Evolutionary conservation across 2,113 vertebrate genomes (phyloP).

Genomic region (Cairina moschata): DNA sequence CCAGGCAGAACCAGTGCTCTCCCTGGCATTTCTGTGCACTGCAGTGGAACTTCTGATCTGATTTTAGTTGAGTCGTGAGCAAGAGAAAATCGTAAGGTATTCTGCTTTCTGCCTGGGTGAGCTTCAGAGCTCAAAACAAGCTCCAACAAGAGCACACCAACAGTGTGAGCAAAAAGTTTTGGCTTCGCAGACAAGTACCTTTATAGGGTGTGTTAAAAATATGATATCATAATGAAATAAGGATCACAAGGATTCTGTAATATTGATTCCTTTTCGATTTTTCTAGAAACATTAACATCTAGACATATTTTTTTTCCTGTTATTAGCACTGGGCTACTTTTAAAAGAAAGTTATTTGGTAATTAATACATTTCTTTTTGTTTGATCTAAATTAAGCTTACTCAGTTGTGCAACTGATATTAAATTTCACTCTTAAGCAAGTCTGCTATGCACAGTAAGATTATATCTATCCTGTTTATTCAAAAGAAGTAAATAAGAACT

Average conservation of each 20-base stretch:
- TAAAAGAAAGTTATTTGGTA: background rate
- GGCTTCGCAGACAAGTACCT: background rate
- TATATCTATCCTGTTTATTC: background rate
- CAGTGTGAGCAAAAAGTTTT: background rate
- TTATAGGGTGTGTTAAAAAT: background rate
- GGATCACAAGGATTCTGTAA: background rate
- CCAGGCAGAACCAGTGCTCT: background rate
- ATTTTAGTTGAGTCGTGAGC: accelerated
- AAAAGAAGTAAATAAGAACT: background rate
- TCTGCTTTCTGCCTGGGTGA: background rate
- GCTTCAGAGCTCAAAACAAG: background rate
- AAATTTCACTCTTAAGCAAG: background rate
- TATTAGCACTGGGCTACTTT: background rate
- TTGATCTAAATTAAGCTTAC: background rate
- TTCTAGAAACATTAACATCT: background rate
- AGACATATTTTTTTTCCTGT: background rate
- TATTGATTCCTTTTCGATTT: background rate
- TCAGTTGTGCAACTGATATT: background rate
- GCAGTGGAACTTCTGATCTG: background rate
- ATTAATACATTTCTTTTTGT: background rate
- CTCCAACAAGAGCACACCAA: background rate
- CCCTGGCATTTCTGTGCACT: background rate
- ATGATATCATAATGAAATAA: background rate
- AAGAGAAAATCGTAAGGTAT: background rate
- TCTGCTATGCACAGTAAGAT: background rate